These are phyloP conservation scores for Brachionus rubens DNA, from an alignment of 1,140 invertebrate species.

Conservation along the genomic window DNA sequence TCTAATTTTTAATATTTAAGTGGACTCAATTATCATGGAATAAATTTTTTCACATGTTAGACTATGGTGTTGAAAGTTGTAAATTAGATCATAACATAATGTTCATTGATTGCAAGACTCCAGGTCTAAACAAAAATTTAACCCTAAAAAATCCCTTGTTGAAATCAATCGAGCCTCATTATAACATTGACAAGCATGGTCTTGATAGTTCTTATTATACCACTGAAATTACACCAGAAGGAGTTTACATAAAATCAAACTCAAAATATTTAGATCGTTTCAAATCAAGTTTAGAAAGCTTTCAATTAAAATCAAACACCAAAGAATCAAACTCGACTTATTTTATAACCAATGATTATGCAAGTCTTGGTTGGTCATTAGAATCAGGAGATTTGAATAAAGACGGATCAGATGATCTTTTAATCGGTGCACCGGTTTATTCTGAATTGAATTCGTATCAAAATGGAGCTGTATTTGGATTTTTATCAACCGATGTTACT, in stretches of 20 bases:
- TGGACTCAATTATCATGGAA: constrained; percentile 54
- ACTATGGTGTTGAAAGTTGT: constrained; percentile 49
- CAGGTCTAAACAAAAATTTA: not conserved
- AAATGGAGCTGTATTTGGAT: constrained; percentile 4
- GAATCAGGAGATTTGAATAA: constrained; percentile 11
- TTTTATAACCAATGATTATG: constrained; percentile 13
- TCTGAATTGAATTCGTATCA: constrained; percentile 15
- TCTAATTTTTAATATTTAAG: constrained; percentile 11
- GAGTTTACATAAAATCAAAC: not conserved
- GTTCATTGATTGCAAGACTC: not conserved
- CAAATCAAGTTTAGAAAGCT: not conserved
- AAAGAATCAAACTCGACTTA: not conserved
- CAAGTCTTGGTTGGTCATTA: not conserved
- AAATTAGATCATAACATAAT: constrained; percentile 21
- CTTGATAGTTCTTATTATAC: not conserved
- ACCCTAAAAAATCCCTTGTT: not conserved
- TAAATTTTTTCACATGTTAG: constrained; percentile 50
- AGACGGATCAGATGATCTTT: constrained; percentile 5
- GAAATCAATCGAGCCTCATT: not conserved
- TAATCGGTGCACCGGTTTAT: constrained; percentile 32
- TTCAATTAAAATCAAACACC: not conserved
- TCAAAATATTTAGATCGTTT: not conserved
- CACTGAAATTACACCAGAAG: not conserved
- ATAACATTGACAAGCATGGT: not conserved
- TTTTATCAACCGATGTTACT: not conserved